These are phyloP conservation scores for Alligator mississippiensis DNA, from an alignment of 2,113 vertebrate genomes.

Conservation along the genomic window DNA sequence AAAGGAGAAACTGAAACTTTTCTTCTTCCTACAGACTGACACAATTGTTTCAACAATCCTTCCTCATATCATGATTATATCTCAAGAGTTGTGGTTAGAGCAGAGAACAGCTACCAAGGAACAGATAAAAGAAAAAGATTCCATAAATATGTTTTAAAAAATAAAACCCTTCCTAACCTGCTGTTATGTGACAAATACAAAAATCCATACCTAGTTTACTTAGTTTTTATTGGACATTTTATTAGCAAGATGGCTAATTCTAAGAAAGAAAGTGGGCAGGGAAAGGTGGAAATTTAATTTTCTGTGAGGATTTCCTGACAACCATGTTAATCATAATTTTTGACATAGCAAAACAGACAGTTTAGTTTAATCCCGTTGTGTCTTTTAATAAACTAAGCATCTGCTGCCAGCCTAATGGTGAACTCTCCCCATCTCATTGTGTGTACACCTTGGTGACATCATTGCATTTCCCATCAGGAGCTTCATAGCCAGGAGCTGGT, in stretches of 20 bases:
- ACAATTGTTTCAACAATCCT: neutral
- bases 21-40: neutral
- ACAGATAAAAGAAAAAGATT: neutral
- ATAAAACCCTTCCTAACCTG: neutral
- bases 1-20: neutral
- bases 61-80: neutral
- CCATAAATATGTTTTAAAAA: neutral
- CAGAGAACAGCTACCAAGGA: neutral
- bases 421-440: conserved; percentile 68
- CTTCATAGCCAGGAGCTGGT: conserved; percentile 80
- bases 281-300: neutral
- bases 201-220: rapidly evolving
- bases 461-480: conserved; percentile 91
- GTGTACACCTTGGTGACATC: conserved; percentile 90
- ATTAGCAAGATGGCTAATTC: rapidly evolving
- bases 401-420: neutral
- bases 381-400: rapidly evolving
- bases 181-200: neutral
- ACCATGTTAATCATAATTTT: neutral
- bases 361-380: neutral
- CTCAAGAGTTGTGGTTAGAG: neutral
- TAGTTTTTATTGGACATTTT: neutral
- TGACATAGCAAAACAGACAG: neutral
- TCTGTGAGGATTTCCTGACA: neutral
- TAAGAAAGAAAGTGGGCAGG: neutral